Conservation (phyloP, 2,888 invertebrate genomes). For the Pandemis corylana region DNA sequence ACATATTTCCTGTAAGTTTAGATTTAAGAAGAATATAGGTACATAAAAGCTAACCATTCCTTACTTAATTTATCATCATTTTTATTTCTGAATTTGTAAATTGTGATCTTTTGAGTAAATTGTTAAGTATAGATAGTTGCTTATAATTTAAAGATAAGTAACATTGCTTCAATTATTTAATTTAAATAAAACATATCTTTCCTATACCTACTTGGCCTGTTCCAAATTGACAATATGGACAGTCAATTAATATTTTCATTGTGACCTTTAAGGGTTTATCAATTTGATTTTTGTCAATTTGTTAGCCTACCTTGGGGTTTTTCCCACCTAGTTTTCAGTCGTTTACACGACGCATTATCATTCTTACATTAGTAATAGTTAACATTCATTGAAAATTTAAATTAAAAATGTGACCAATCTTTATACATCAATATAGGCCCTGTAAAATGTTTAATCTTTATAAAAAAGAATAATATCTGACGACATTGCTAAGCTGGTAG, state of each 20-base stretch:
- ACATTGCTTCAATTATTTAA: constrained; percentile 15
- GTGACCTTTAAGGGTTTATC: background rate
- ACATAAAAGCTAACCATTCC: background rate
- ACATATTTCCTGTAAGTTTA: constrained; percentile 17
- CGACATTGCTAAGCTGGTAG: constrained; percentile 2
- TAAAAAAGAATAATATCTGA: constrained; percentile 15
- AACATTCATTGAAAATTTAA: constrained; percentile 23
- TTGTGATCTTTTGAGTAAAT: constrained; percentile 27
- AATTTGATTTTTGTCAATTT: constrained; percentile 10
- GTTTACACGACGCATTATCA: constrained; percentile 12
- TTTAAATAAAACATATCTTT: constrained; percentile 11
- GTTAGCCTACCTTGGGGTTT: background rate
- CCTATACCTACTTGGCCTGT: background rate
- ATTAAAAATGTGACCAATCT: constrained; percentile 14
- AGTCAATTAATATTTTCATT: background rate
- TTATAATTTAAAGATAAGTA: constrained; percentile 10
- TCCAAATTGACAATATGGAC: constrained; percentile 13
- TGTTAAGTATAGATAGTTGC: constrained; percentile 8
- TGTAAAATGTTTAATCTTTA: constrained; percentile 22
- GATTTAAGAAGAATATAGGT: background rate
- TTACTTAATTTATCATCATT: background rate
- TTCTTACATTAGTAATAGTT: constrained; percentile 36
- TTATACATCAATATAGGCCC: constrained; percentile 35
- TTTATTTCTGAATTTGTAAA: background rate
- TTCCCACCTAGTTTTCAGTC: background rate